phyloP scores from a whole-genome alignment of 2,797 vertebrate genomes.

The Gila robusta region DNA sequence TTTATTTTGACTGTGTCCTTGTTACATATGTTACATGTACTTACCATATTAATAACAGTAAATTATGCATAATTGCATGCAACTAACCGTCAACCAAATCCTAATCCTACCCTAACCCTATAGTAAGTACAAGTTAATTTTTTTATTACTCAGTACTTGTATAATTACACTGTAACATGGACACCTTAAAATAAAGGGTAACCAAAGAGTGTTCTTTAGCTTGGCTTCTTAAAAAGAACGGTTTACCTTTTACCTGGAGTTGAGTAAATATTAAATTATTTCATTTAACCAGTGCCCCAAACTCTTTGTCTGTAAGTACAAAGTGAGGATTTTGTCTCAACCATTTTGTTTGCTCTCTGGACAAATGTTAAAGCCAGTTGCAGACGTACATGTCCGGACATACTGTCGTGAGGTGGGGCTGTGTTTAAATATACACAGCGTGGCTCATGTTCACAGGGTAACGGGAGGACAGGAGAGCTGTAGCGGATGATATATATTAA shows the following conservation, averaged over 20 bases:
- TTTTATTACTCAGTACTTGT: too few species aligned
- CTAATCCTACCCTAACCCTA: too few species aligned
- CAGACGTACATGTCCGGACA: slow-evolving; percentile 19
- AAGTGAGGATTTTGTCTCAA: slow-evolving; percentile 9
- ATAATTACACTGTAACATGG: too few species aligned
- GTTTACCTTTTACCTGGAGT: background rate
- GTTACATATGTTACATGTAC: too few species aligned
- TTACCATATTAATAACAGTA: too few species aligned
- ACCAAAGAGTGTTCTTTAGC: background rate
- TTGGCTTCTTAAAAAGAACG: background rate
- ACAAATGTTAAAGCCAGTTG: slow-evolving; percentile 23
- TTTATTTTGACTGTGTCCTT: too few species aligned
- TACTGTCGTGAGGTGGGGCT: slow-evolving; percentile 31
- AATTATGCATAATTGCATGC: too few species aligned
- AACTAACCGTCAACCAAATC: too few species aligned
- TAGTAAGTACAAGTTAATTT: too few species aligned
- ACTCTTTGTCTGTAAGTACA: slow-evolving; percentile 11
- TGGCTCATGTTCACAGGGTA: slow-evolving; percentile 13
- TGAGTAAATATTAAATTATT: slow-evolving; percentile 2
- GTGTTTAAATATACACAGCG: slow-evolving; percentile 36
- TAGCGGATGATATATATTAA: background rate
- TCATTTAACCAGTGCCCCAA: background rate
- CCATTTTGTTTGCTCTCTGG: background rate
- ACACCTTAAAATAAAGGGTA: too few species aligned
- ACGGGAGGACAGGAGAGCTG: background rate